These are phyloP conservation scores for Oxyteleia sp. DNA, from an alignment of 2,888 invertebrate genomes.

Conservation along the genomic window DNA sequence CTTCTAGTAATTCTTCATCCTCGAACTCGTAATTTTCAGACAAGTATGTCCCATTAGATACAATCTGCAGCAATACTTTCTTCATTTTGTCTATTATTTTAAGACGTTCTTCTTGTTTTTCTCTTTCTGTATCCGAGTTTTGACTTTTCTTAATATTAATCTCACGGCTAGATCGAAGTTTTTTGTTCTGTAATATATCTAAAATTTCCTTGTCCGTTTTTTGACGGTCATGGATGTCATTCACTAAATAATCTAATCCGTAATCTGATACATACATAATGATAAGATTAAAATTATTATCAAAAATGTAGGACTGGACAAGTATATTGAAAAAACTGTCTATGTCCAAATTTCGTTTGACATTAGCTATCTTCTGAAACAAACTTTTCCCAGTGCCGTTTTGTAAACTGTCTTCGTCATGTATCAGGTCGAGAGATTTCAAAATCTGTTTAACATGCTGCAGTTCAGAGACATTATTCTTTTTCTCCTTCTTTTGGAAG, in stretches of 20 bases:
- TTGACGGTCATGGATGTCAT: neutral
- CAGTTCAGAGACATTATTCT: neutral
- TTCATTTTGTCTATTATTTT: neutral
- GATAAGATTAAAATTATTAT: constrained; percentile 36
- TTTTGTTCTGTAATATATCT: neutral
- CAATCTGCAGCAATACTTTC: constrained; percentile 12
- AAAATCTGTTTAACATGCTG: constrained; percentile 5
- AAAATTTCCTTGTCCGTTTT: neutral
- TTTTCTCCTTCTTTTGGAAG: too few species aligned
- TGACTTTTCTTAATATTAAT: neutral
- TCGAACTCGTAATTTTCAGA: constrained; percentile 16
- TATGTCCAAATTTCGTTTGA: constrained; percentile 34
- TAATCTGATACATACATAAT: neutral
- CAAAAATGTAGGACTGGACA: neutral
- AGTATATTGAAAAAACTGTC: constrained; percentile 5
- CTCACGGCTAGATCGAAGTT: neutral
- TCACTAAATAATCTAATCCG: neutral
- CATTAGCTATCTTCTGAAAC: constrained; percentile 31
- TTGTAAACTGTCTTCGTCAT: constrained; percentile 29
- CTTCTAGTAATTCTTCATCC: constrained; percentile 3
- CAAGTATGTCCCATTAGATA: constrained; percentile 34
- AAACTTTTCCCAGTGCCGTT: constrained; percentile 13
- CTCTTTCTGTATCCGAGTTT: neutral
- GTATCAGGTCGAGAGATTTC: constrained; percentile 18
- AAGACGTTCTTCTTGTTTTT: neutral